phyloP scores from a whole-genome alignment of 1,140 invertebrate genomes.

The Rhyzopertha dominica region DNA sequence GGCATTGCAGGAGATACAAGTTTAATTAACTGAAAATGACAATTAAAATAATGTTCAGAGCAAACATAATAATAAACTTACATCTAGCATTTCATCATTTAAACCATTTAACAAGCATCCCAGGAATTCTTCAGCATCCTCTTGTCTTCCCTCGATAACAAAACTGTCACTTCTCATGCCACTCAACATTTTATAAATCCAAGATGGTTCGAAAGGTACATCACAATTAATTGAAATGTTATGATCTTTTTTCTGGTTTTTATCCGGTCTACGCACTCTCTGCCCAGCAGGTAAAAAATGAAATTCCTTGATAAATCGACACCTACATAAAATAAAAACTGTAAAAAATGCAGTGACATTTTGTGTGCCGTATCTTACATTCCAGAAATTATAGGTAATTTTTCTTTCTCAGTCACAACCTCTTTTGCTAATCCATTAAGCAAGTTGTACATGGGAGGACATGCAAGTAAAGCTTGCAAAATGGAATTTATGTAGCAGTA shows the following conservation, averaged over 20 bases:
- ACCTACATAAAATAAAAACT: slow-evolving; percentile 45
- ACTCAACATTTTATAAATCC: slow-evolving; percentile 76
- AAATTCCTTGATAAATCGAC: slow-evolving; percentile 66
- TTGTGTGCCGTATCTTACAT: no score
- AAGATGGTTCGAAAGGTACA: slow-evolving; percentile 73
- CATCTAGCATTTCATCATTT: slow-evolving; percentile 93
- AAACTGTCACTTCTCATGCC: slow-evolving; percentile 66
- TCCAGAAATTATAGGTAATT: slow-evolving; percentile 81
- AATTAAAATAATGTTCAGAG: no score
- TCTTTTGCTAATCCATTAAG: slow-evolving; percentile 65
- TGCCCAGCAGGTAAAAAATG: slow-evolving; percentile 53
- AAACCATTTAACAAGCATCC: slow-evolving; percentile 87
- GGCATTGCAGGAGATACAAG: no score
- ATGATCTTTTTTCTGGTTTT: slow-evolving; percentile 48
- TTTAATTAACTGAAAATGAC: slow-evolving; percentile 60
- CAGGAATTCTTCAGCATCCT: slow-evolving; percentile 94
- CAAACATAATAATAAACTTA: slow-evolving; percentile 40
- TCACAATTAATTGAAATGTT: slow-evolving; percentile 51
- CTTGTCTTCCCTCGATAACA: slow-evolving; percentile 76
- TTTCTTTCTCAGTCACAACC: slow-evolving; percentile 47
- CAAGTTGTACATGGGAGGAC: slow-evolving; percentile 90
- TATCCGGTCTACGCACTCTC: slow-evolving; percentile 38
- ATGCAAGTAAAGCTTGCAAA: slow-evolving; percentile 83
- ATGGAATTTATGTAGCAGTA: slow-evolving; percentile 96
- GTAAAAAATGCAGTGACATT: slow-evolving; percentile 14